Base-by-base conservation (phyloP, 2,797 vertebrate genomes). In the Acropternis orthonyx region DNA sequence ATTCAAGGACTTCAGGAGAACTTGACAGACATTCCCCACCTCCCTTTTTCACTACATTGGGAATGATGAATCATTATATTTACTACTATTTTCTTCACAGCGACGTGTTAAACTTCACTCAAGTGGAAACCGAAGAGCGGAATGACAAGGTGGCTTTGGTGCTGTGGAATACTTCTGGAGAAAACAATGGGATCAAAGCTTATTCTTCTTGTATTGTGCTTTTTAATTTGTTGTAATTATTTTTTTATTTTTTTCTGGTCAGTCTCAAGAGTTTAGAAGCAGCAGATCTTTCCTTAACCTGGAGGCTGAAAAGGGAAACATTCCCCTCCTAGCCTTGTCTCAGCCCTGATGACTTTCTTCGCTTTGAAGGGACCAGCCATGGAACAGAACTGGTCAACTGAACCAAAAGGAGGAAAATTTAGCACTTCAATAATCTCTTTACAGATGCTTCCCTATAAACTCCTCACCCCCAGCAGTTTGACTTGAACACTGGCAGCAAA, bases 11-110 rank as follows among this genome's bases (percentile, higher is more conserved):
- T 93, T 73, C 34, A 4, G 2, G 36, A 91, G 89, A 91, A 87
- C 78, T 56, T 95, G 87, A 95, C 93, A 96, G 92, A 74, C 91
- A 88, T 83, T 92, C 72, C 91, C 89, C 92, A 92, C 94, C 94
- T 95, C 85, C 82, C 75, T 74, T 88, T 78, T 72, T 61, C 91
- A 85, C 85, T 49, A 74, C 2, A 4, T 34, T 32, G 74, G 75
- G 81, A 66, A 91, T 7, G 93, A 95, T 95, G 96, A 96, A 94
- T 96, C 94, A 95, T 62, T 85, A 1, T 92, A 93, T 96, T 96
- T 95, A 96, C 95, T 93, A 91, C 71, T 65, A 65, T 65, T 44
- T 65, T 92, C 79, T 85, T 79, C 32, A 6, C 78, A 73, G 84
- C 4, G 7, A 94, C 2, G 63, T 48, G 91, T 67, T 95, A 66